Evolutionary conservation across 2,113 vertebrate species (phyloP).

Genomic region (Diphyllodes magnificus): DNA sequence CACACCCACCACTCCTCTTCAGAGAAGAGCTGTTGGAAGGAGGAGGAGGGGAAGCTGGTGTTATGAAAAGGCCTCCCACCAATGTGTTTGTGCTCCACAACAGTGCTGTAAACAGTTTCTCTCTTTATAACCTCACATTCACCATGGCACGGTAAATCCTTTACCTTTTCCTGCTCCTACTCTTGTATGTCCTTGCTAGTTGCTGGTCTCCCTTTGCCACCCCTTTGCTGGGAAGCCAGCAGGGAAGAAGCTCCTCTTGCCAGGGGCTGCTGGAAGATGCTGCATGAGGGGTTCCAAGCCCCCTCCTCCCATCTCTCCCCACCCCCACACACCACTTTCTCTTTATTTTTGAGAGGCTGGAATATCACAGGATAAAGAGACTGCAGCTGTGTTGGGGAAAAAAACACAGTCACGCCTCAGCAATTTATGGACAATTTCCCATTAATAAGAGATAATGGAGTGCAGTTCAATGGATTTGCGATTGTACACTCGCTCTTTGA

Average conservation of each 20-base stretch:
- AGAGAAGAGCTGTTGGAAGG: neutral
- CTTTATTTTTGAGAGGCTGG: constrained; percentile 43
- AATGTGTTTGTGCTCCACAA: neutral
- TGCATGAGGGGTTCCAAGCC: neutral
- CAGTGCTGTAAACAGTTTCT: neutral
- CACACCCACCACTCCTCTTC: neutral
- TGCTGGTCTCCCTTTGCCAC: neutral
- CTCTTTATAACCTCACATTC: neutral
- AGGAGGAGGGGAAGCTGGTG: neutral
- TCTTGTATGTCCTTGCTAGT: neutral
- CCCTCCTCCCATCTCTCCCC: neutral
- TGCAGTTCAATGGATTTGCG: constrained; percentile 63
- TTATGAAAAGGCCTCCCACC: neutral
- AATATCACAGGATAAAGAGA: constrained; percentile 63
- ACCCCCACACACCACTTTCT: neutral
- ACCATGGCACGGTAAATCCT: neutral
- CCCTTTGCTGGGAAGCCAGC: neutral
- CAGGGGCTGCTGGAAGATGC: neutral
- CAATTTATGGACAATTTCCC: constrained; percentile 77
- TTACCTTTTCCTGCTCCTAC: neutral
- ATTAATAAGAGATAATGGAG: constrained; percentile 76
- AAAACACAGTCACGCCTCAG: constrained; percentile 64
- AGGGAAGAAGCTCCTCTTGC: neutral
- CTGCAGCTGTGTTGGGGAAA: constrained; percentile 70
- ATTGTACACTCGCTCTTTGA: constrained; percentile 61